Base-by-base conservation (phyloP, 1,140 invertebrate species). In the Orius laevigatus region DNA sequence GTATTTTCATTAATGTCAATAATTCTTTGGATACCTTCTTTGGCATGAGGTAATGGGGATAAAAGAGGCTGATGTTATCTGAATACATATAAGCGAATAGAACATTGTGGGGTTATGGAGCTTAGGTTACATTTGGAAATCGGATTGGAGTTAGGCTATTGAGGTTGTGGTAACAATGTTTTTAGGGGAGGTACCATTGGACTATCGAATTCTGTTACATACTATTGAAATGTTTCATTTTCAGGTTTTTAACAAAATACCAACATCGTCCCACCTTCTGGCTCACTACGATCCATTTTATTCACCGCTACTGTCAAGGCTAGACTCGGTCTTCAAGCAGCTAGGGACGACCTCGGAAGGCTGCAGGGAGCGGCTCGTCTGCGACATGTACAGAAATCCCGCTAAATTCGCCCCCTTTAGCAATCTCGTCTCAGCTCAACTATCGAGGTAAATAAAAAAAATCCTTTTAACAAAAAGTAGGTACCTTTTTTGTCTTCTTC, bases 201-300 rank as follows among this genome's bases (percentile, higher is more conserved):
- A n/a, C n/a, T n/a, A n/a, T n/a, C n/a, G n/a, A n/a, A n/a, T n/a
- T n/a, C n/a, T n/a, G n/a, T n/a, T n/a, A 46, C 38, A 19, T 32
- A 41, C 34, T 53, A 12, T 14, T 16, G 4, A 5, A 20, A 16
- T 43, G 4, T 43, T 16, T 14, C 4, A 6, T 50, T 74, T 68
- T 40, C 66, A 81, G 73, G 75, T 80, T 5, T 86, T 87, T 69
- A 81, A 85, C 57, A 83, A 85, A 58, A 85, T 87, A 51, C 84
- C 85, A 18, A 72, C 76, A 1, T 84, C 81, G 5, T 84, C 82
- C 0, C 66, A 86, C 52, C 70, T 88, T 41, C 63, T 88, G 18
- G 84, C 82, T 12, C 51, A 53, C 43, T 71, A 71, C 51, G 83
- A 87, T 57, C 70, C 77, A 11, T 87, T 83, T 66, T 89, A 85